These are phyloP conservation scores for Scaptomyza hsui DNA, from an alignment of 1,140 invertebrate species.

Conservation along the genomic window DNA sequence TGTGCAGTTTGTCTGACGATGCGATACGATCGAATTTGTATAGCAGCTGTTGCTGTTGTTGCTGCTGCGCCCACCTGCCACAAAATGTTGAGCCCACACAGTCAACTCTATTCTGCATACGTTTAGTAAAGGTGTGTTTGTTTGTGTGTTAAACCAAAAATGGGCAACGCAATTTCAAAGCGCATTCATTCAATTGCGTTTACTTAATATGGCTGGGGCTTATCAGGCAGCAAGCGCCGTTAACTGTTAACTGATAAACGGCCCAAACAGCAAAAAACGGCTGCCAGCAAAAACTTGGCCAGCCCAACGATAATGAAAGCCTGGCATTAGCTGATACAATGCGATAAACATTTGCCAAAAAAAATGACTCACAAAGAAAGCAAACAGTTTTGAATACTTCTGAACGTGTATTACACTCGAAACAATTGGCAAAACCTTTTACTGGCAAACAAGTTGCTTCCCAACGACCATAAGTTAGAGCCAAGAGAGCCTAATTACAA, in stretches of 20 bases:
- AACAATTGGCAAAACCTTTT: slow-evolving; percentile 1
- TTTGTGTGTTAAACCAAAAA: slow-evolving; percentile 53
- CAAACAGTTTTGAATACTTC: no score
- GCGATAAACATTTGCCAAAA: slow-evolving; percentile 52
- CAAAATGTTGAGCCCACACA: slow-evolving; percentile 22
- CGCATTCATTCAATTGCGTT: slow-evolving; percentile 62
- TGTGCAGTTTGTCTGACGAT: slow-evolving; percentile 73
- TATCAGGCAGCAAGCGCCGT: slow-evolving; percentile 62
- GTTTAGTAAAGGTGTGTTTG: slow-evolving; percentile 1
- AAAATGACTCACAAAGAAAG: slow-evolving; percentile 53
- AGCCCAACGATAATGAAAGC: slow-evolving; percentile 27
- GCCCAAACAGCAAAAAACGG: no score
- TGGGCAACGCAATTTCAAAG: slow-evolving; percentile 72
- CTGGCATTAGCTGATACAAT: slow-evolving; percentile 50
- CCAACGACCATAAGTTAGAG: slow-evolving; percentile 8
- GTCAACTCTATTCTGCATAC: slow-evolving; percentile 36
- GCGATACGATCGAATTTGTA: slow-evolving; percentile 27
- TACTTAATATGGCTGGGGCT: slow-evolving; percentile 53
- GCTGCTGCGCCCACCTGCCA: slow-evolving; percentile 70
- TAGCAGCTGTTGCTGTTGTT: slow-evolving; percentile 24
- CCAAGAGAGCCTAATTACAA: not conserved
- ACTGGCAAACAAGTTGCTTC: not conserved
- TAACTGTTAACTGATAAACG: slow-evolving; percentile 49
- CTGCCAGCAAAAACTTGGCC: slow-evolving; percentile 42
- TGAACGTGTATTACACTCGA: no score